Conservation (phyloP, 2,113 vertebrate genomes). For the Stomatorhinus ivindoensis region DNA sequence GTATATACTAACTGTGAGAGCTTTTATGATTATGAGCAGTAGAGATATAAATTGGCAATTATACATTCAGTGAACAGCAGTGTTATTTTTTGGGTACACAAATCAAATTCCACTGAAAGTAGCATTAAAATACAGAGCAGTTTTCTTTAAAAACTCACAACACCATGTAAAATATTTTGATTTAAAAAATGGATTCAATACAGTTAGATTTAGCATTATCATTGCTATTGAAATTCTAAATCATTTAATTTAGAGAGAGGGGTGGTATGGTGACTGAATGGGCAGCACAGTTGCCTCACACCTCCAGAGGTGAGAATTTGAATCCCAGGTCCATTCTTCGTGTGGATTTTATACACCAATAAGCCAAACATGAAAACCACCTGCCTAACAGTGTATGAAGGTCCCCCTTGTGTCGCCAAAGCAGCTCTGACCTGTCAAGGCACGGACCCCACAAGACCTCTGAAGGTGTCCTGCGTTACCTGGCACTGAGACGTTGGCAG, state of each 20-base stretch:
- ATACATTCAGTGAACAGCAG: background rate
- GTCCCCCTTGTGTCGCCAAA: background rate
- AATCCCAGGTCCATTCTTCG: background rate
- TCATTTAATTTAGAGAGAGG: background rate
- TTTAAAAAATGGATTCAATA: background rate
- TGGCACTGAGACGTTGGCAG: background rate
- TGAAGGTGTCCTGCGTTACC: background rate
- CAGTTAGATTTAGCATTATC: background rate
- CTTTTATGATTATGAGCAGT: background rate
- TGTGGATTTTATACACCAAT: background rate
- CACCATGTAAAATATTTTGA: background rate
- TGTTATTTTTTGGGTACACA: background rate
- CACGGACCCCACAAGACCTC: background rate
- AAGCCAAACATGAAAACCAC: background rate
- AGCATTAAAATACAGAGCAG: background rate
- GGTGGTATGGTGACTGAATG: background rate
- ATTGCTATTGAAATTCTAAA: background rate
- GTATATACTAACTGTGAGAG: background rate
- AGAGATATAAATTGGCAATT: background rate
- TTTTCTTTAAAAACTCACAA: background rate
- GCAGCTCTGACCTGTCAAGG: background rate
- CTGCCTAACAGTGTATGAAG: background rate
- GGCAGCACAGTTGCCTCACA: background rate
- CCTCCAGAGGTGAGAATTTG: background rate
- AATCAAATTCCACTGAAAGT: background rate